Evolutionary conservation across 2,113 vertebrate species (phyloP).

Genomic region (Chamaetylas fuelleborni): DNA sequence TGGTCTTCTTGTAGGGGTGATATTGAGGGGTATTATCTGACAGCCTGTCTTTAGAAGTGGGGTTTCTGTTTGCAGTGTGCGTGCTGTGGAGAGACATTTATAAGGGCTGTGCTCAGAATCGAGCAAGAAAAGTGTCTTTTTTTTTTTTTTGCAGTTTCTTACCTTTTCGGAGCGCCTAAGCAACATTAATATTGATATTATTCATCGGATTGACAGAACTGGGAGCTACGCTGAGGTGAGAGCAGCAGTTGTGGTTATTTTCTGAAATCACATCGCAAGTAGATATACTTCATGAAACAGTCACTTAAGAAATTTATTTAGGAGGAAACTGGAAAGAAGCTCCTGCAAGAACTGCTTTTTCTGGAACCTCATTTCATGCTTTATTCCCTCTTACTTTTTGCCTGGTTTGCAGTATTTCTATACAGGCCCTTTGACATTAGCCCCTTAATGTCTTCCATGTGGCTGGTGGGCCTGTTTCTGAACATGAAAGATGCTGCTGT

Average conservation of each 20-base stretch:
- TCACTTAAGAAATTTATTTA: background rate
- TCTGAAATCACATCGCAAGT: background rate
- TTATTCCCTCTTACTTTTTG: background rate
- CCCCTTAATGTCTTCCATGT: background rate
- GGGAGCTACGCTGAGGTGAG: conserved; percentile 89
- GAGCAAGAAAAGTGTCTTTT: background rate
- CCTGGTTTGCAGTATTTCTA: background rate
- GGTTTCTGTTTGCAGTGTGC: background rate
- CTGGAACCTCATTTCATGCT: background rate
- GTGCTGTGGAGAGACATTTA: background rate
- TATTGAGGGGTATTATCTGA: rapidly evolving
- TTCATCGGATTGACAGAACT: conserved; percentile 94
- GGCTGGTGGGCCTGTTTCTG: background rate
- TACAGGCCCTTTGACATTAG: background rate
- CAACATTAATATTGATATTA: conserved; percentile 93
- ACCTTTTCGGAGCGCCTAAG: conserved; percentile 94
- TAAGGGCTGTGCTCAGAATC: background rate
- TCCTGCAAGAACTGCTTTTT: background rate
- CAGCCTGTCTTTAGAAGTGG: rapidly evolving
- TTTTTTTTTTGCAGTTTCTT: conserved; percentile 82
- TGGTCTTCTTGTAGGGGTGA: background rate
- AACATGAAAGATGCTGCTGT: background rate
- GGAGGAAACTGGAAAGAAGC: background rate
- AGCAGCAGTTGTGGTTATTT: background rate
- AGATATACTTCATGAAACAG: rapidly evolving